Conservation (phyloP, 2,113 vertebrate species). For the Sapajus apella region DNA sequence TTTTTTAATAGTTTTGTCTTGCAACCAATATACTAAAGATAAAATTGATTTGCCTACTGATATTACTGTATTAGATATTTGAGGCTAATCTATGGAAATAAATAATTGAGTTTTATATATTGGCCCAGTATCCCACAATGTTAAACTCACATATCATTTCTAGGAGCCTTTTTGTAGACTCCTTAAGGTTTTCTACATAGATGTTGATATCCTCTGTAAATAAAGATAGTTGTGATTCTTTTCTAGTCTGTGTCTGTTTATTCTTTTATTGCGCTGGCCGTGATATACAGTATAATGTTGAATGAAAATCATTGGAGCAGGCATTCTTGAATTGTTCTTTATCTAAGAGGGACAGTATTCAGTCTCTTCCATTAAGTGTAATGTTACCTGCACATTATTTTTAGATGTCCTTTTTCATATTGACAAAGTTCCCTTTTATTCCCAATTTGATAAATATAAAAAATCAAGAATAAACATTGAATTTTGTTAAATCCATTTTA, state of each 20-base stretch:
- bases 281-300: background rate
- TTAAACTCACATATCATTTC: background rate
- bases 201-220: background rate
- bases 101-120: background rate
- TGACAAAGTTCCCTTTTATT: background rate
- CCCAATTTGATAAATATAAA: background rate
- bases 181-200: background rate
- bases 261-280: background rate
- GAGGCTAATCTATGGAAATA: background rate
- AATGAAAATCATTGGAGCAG: background rate
- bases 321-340: background rate
- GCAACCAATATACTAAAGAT: background rate
- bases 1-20: background rate
- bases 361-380: background rate
- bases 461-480: background rate
- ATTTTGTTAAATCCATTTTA: background rate
- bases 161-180: background rate
- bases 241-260: background rate
- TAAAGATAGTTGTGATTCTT: background rate
- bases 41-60: background rate
- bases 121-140: background rate
- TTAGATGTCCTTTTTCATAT: background rate
- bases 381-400: background rate
- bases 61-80: background rate
- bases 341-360: background rate